A percentile compares a stretch with the other conserved stretches of the same genome.
phyloP scores from a whole-genome alignment of 2,113 vertebrate genomes.

The Istiophorus platypterus region DNA sequence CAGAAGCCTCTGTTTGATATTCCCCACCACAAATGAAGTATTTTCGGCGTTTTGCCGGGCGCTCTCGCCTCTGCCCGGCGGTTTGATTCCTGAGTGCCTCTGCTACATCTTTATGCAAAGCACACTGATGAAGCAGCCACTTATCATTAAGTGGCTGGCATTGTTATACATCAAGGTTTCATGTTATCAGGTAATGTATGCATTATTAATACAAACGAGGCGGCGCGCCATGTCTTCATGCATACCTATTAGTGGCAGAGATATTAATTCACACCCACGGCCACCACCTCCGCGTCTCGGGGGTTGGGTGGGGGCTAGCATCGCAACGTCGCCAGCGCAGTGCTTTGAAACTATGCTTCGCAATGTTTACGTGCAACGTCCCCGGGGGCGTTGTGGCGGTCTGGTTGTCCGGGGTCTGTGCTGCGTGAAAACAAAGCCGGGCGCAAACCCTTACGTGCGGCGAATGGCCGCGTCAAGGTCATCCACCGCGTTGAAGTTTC shows the following conservation, averaged over 20 bases:
- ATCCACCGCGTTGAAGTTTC: no score
- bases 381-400: no score
- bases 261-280: constrained; percentile 45
- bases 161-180: constrained; percentile 77
- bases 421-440: neutral
- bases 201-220: constrained; percentile 75
- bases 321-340: neutral
- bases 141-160: constrained; percentile 74
- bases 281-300: constrained; percentile 7
- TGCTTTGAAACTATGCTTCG: neutral
- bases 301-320: constrained; percentile 6
- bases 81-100: constrained; percentile 66
- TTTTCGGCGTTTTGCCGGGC: constrained; percentile 54
- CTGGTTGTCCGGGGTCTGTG: neutral
- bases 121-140: constrained; percentile 76
- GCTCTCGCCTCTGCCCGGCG: constrained; percentile 53
- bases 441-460: no score
- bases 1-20: constrained; percentile 65
- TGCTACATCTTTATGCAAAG: constrained; percentile 76
- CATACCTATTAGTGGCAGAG: constrained; percentile 58
- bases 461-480: no score
- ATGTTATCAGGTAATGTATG: constrained; percentile 79
- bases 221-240: constrained; percentile 42
- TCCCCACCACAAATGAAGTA: constrained; percentile 61
- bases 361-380: no score